A percentile compares a stretch with the other conserved stretches of the same genome.
Conservation (phyloP, 2,797 vertebrate genomes). For the Silurus aristotelis region DNA sequence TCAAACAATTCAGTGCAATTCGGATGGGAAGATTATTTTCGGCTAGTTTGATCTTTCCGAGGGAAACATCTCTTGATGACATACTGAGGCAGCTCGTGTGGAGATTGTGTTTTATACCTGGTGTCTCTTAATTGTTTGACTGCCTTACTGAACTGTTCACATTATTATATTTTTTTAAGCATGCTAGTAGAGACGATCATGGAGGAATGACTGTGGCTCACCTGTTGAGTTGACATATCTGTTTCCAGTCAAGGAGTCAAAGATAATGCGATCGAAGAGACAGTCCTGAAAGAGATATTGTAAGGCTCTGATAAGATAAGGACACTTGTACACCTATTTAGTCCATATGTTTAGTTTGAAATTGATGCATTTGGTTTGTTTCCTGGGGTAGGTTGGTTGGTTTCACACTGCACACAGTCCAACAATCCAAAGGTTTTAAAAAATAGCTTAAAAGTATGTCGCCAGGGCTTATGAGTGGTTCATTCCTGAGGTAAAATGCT, state of each 20-base stretch:
- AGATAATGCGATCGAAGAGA: constrained; percentile 30
- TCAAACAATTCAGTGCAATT: constrained; percentile 15
- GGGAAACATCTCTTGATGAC: constrained; percentile 28
- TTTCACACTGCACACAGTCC: background rate
- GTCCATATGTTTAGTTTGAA: background rate
- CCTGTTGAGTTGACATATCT: constrained; percentile 14
- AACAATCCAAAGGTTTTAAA: background rate
- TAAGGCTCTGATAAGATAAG: background rate
- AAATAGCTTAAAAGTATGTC: background rate
- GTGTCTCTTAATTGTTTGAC: constrained; percentile 26
- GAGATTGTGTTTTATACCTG: constrained; percentile 30
- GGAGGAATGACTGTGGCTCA: background rate
- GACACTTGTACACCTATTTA: background rate
- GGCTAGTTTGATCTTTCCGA: constrained; percentile 35
- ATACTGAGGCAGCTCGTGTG: constrained; percentile 28
- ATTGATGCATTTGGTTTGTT: background rate
- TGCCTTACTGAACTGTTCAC: background rate
- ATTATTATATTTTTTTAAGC: background rate
- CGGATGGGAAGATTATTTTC: constrained; percentile 44
- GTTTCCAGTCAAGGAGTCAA: background rate
- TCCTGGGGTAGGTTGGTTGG: background rate
- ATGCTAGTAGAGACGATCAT: background rate
- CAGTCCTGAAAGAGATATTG: background rate
- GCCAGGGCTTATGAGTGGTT: background rate
- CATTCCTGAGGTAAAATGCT: background rate